Evolutionary conservation across 2,113 vertebrate genomes (phyloP).

Genomic region (Sitta europaea): DNA sequence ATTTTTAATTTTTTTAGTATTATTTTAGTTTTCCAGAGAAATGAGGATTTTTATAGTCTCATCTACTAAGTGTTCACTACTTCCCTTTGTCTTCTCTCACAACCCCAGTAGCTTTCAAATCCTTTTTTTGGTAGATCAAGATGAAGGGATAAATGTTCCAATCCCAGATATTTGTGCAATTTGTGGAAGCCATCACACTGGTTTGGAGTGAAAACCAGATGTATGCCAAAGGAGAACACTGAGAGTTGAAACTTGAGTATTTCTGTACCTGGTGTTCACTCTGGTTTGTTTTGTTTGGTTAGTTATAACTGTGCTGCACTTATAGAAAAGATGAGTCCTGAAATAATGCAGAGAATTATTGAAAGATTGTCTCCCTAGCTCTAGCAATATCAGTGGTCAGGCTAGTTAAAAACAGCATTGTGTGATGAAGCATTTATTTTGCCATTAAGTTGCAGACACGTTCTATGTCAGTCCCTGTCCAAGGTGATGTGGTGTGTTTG

Average conservation of each 20-base stretch:
- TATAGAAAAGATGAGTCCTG: background rate
- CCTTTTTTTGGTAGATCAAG: background rate
- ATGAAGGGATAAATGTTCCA: background rate
- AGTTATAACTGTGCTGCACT: background rate
- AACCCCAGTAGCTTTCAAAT: background rate
- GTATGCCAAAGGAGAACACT: background rate
- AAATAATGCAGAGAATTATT: background rate
- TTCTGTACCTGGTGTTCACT: background rate
- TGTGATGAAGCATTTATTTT: background rate
- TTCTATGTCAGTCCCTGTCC: background rate
- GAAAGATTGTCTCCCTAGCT: background rate
- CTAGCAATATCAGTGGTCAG: background rate
- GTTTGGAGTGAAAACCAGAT: background rate
- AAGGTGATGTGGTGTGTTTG: background rate
- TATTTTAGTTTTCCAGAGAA: background rate
- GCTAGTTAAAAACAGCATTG: background rate
- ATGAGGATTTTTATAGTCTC: background rate
- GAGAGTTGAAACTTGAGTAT: background rate
- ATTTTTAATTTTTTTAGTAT: background rate
- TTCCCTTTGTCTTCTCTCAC: background rate
- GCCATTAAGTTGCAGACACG: background rate
- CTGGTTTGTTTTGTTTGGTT: background rate
- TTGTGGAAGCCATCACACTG: background rate
- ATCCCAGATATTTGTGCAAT: background rate
- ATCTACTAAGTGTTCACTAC: fast-evolving